Evolutionary conservation across 2,113 vertebrate species (phyloP).

Genomic region (Clarias gariepinus): DNA sequence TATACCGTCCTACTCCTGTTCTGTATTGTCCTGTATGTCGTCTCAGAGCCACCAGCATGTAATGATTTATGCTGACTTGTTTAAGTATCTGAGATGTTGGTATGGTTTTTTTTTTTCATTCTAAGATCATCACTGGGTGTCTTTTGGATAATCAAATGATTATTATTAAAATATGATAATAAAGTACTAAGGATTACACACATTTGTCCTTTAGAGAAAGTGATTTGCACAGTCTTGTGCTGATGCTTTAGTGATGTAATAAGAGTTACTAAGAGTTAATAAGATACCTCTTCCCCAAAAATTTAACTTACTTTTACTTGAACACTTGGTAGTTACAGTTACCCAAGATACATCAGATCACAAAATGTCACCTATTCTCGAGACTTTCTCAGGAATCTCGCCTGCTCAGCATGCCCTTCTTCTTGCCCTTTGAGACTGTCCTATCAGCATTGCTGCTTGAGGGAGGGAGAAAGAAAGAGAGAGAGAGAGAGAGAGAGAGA

Average conservation of each 20-base stretch:
- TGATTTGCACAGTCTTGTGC: neutral
- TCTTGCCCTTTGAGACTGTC: slow-evolving; percentile 15
- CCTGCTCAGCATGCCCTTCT: slow-evolving; percentile 20
- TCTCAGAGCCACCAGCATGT: too few relatives aligned
- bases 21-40: too few relatives aligned
- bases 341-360: slow-evolving; percentile 6
- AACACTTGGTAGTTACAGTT: neutral
- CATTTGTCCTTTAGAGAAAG: neutral
- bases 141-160: neutral
- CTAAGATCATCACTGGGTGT: neutral
- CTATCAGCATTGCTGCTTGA: slow-evolving; percentile 9
- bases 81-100: too few relatives aligned
- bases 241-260: neutral
- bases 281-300: neutral
- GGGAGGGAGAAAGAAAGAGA: neutral
- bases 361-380: slow-evolving; percentile 16
- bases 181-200: neutral
- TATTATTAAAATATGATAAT: neutral
- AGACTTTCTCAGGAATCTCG: slow-evolving; percentile 23
- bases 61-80: too few relatives aligned
- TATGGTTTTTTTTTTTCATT: too few relatives aligned
- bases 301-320: neutral
- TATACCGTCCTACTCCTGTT: too few relatives aligned
- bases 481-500: neutral
- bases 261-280: too few relatives aligned